Percentiles rank a stretch among this genome's conserved stretches.
Conservation (phyloP, 1,140 invertebrate genomes). For the Drosophila eugracilis region DNA sequence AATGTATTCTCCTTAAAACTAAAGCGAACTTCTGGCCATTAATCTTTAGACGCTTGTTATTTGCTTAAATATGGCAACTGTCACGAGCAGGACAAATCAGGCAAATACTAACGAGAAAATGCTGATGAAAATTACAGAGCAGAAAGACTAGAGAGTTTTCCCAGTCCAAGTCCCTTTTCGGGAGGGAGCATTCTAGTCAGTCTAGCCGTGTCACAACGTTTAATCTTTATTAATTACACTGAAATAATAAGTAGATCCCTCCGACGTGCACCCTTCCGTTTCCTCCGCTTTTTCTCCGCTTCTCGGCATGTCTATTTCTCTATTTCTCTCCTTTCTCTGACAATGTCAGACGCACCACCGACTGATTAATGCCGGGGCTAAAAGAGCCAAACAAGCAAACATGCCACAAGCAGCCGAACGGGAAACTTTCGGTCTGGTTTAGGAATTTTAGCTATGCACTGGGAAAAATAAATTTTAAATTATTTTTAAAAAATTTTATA, state of each 20-base stretch:
- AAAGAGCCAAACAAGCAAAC: constrained; percentile 73
- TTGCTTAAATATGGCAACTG: constrained; percentile 75
- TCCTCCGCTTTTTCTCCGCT: constrained; percentile 1
- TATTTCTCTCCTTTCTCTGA: constrained; percentile 37
- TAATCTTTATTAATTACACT: constrained; percentile 83
- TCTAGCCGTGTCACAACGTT: constrained; percentile 75
- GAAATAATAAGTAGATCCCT: constrained; percentile 73
- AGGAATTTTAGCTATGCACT: constrained; percentile 60
- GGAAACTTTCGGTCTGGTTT: constrained; percentile 57
- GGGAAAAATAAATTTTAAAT: neutral
- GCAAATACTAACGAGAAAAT: constrained; percentile 23
- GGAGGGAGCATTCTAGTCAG: constrained; percentile 18
- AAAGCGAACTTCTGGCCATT: constrained; percentile 36
- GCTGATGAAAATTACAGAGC: constrained; percentile 64
- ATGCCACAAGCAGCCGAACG: constrained; percentile 65
- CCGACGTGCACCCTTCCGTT: constrained; percentile 23
- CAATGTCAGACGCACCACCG: constrained; percentile 47
- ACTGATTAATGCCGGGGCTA: constrained; percentile 79
- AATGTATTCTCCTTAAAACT: constrained; percentile 20
- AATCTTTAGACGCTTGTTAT: constrained; percentile 65
- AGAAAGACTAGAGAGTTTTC: constrained; percentile 20
- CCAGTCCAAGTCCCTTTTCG: neutral
- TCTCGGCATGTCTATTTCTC: constrained; percentile 11
- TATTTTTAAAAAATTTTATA: neutral
- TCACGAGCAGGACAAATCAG: constrained; percentile 69